A percentile compares a stretch with the other conserved stretches of the same genome.
These are phyloP conservation scores for Siphlonurus alternatus DNA, from an alignment of 2,888 invertebrate genomes.

Conservation along the genomic window DNA sequence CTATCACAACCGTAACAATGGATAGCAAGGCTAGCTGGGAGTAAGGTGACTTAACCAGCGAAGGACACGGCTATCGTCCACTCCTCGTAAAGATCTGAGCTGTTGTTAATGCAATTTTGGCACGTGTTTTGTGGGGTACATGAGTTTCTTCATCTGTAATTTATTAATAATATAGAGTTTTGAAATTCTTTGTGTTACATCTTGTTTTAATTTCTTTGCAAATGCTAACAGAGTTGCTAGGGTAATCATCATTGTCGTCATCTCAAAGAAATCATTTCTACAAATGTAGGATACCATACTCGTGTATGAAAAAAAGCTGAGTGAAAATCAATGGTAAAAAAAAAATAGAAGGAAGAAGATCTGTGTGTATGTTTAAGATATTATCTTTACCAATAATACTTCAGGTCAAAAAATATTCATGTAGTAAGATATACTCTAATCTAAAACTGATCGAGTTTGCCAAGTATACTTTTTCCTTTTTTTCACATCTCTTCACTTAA, in stretches of 20 bases:
- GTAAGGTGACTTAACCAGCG: no score
- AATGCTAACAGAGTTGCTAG: no score
- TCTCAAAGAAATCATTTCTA: no score
- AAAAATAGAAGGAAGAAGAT: no score
- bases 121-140: no score
- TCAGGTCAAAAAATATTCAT: neutral
- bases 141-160: no score
- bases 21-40: neutral
- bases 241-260: neutral
- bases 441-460: neutral
- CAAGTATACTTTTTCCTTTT: neutral
- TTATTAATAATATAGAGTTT: no score
- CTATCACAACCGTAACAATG: neutral
- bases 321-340: neutral
- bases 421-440: neutral
- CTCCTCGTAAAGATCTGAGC: no score
- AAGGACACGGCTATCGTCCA: no score
- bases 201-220: no score
- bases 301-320: neutral
- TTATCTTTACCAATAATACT: neutral
- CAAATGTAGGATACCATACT: neutral
- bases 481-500: neutral
- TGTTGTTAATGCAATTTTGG: no score
- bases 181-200: no score
- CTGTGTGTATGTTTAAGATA: neutral